These are phyloP conservation scores for Premnoplex brunnescens DNA, from an alignment of 2,797 vertebrate species.

Conservation along the genomic window DNA sequence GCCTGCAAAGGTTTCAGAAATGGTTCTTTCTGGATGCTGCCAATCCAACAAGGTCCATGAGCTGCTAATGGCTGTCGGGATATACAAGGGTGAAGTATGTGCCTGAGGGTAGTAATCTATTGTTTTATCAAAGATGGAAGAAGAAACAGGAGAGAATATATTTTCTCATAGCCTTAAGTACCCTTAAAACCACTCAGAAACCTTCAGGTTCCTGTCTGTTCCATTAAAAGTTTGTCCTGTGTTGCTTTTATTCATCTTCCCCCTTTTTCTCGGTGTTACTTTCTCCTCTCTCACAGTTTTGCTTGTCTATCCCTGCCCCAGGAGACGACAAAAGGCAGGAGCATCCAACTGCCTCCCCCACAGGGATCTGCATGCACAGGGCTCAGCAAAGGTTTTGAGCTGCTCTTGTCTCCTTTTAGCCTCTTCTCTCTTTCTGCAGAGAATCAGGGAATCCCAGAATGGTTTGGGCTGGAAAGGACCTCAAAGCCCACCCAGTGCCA, in stretches of 20 bases:
- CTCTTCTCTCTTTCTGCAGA: neutral
- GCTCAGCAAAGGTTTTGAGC: neutral
- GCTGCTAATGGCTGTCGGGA: neutral
- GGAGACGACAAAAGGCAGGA: neutral
- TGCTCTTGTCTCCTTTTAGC: neutral
- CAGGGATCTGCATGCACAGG: neutral
- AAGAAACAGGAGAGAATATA: neutral
- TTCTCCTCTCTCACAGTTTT: neutral
- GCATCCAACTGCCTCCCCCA: neutral
- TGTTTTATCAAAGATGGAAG: neutral
- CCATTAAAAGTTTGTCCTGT: neutral
- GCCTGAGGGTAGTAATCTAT: neutral
- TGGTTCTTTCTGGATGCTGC: neutral
- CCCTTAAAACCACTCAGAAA: neutral
- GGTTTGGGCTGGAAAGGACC: neutral
- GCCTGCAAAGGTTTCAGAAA: neutral
- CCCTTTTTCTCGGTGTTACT: neutral
- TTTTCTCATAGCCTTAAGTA: neutral
- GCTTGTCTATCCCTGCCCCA: neutral
- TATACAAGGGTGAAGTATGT: neutral
- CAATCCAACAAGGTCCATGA: neutral
- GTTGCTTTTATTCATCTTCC: neutral
- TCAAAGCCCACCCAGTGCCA: neutral
- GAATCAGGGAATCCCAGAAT: neutral
- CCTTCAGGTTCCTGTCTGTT: neutral